Percentiles rank a stretch among this genome's conserved stretches.
These are phyloP conservation scores for Apeira syringaria DNA, from an alignment of 2,888 invertebrate genomes.

Conservation along the genomic window DNA sequence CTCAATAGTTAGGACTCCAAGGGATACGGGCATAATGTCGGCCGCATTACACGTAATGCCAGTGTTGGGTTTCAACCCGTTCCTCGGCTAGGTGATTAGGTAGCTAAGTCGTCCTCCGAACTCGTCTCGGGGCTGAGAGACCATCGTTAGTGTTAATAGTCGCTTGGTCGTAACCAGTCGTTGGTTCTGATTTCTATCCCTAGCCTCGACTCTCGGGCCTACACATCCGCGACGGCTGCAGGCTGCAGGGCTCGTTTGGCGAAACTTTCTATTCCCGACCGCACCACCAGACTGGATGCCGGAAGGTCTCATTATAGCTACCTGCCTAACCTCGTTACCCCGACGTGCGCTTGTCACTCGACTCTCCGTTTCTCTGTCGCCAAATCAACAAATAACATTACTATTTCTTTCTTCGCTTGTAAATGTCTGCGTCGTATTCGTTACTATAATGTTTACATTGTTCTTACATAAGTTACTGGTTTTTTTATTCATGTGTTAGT, in stretches of 20 bases:
- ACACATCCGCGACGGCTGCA: constrained; percentile 60
- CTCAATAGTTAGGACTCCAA: constrained; percentile 4
- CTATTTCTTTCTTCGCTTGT: no score
- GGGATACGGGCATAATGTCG: constrained; percentile 11
- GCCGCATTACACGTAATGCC: constrained; percentile 27
- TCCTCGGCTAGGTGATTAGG: constrained; percentile 35
- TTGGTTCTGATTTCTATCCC: constrained; percentile 59
- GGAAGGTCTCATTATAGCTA: constrained; percentile 71
- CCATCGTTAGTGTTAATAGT: constrained; percentile 43
- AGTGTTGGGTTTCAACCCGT: constrained; percentile 29
- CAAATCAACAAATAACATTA: constrained; percentile 1
- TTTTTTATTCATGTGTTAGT: no score
- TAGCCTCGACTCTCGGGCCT: no score
- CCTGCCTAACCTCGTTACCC: constrained; percentile 64
- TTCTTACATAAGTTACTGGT: no score
- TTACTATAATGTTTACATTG: no score
- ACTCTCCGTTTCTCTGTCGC: constrained; percentile 54
- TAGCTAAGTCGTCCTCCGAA: no score
- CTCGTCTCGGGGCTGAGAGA: constrained; percentile 39
- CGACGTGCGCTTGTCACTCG: constrained; percentile 36
- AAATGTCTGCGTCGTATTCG: no score
- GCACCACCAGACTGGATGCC: constrained; percentile 44
- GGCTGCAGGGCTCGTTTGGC: constrained; percentile 51
- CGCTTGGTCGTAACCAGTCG: constrained; percentile 49
- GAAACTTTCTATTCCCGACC: constrained; percentile 63